Percentiles rank a stretch among this genome's conserved stretches.
Evolutionary conservation across 2,888 invertebrate genomes (phyloP).

Genomic region (Coecobrya sp.): DNA sequence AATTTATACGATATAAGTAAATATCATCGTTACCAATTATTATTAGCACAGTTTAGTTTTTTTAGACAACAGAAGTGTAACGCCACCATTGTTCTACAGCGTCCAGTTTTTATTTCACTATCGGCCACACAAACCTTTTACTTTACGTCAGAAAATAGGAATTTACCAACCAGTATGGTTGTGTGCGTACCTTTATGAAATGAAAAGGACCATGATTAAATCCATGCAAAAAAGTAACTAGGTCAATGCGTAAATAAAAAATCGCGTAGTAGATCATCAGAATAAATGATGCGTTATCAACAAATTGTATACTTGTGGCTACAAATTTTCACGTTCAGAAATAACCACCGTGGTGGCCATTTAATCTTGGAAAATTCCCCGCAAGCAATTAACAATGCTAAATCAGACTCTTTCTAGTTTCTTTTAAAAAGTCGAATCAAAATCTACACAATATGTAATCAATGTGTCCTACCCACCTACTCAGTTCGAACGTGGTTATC

Average conservation of each 20-base stretch:
- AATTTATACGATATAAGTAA: background rate
- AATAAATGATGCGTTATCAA: background rate
- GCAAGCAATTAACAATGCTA: no score
- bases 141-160: background rate
- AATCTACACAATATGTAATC: no score
- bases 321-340: background rate
- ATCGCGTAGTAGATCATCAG: background rate
- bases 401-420: no score
- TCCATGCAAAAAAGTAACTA: conserved; percentile 39
- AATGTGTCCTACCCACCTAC: no score
- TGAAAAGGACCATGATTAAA: background rate
- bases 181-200: background rate
- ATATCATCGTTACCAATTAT: background rate
- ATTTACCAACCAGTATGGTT: background rate
- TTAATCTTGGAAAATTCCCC: no score
- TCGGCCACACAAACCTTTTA: conserved; percentile 6
- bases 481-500: no score
- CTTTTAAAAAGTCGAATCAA: no score
- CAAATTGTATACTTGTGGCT: background rate
- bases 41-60: background rate
- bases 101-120: conserved; percentile 32
- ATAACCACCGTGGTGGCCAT: no score
- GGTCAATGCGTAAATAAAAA: conserved; percentile 11
- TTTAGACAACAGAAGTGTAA: background rate
- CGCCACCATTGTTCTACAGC: background rate